These are phyloP conservation scores for Cliona cf. orientalis DNA, from an alignment of 37 sponge, comb jelly and placozoan genomes.

Conservation along the genomic window DNA sequence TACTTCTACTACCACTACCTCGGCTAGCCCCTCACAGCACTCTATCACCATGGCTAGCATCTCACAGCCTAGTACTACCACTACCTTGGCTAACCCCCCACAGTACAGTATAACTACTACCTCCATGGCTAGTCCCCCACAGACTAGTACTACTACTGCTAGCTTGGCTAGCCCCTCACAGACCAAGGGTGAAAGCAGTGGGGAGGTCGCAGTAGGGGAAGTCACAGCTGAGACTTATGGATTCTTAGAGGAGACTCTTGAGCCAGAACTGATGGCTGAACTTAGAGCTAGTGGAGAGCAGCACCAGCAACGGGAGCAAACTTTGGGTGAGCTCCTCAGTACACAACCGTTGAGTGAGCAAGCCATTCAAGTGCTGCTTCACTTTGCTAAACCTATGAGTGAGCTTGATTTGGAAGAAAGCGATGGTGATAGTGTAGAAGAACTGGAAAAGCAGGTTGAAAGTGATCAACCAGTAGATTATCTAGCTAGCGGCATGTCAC, in stretches of 20 bases:
- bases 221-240: conserved; percentile 2
- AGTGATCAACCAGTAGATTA: conserved; percentile 9
- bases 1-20: neutral
- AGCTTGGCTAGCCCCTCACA: neutral
- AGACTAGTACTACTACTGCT: neutral
- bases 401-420: neutral
- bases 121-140: neutral
- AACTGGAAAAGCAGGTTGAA: neutral
- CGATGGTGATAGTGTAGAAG: neutral
- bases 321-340: too few species aligned
- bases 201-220: neutral
- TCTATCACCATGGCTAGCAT: neutral
- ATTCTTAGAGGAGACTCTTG: conserved; percentile 16
- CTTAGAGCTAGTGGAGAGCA: neutral
- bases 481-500: conserved; percentile 6
- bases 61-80: neutral
- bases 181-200: neutral
- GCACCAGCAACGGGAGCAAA: neutral
- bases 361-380: neutral
- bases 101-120: neutral
- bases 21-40: neutral
- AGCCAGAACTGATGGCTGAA: conserved; percentile 23
- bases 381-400: neutral
- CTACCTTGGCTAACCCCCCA: neutral
- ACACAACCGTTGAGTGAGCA: neutral